Conservation (phyloP, 1,140 invertebrate genomes). For the Musca domestica region DNA sequence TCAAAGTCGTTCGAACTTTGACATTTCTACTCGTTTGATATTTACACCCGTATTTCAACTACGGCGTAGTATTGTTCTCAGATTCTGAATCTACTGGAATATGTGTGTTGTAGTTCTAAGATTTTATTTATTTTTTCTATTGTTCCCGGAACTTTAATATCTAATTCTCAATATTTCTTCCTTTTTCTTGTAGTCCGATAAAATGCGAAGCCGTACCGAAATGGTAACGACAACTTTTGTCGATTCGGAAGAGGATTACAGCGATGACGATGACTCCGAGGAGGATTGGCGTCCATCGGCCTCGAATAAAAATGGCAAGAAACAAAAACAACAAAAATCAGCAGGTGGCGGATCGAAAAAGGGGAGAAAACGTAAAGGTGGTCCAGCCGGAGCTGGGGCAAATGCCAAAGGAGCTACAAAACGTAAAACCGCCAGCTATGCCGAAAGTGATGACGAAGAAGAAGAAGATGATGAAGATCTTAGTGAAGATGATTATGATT, state of each 20-base stretch:
- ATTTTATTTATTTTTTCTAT: too few relatives aligned
- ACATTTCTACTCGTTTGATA: too few relatives aligned
- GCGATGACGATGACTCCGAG: conserved; percentile 51
- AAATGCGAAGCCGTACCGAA: conserved; percentile 52
- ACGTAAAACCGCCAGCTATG: conserved; percentile 33
- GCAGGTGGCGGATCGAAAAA: background rate
- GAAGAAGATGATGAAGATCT: conserved; percentile 1
- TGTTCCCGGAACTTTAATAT: too few relatives aligned
- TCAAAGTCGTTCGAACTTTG: too few relatives aligned
- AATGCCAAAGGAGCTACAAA: conserved; percentile 14
- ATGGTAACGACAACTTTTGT: conserved; percentile 52
- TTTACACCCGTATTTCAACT: too few relatives aligned
- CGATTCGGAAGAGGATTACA: conserved; percentile 50
- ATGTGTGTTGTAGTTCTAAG: too few relatives aligned
- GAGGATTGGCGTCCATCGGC: conserved; percentile 49
- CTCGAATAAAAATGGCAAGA: conserved; percentile 39
- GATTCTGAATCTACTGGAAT: too few relatives aligned
- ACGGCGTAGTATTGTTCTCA: too few relatives aligned
- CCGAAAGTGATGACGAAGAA: conserved; percentile 24
- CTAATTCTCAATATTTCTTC: too few relatives aligned
- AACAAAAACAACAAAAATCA: conserved; percentile 31
- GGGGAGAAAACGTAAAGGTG: conserved; percentile 41
- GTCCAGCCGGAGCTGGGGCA: background rate
- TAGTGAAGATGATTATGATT: conserved; percentile 1
- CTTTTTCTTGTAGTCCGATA: conserved; percentile 9